These are phyloP conservation scores for Yponomeuta evonymella DNA, from an alignment of 2,888 invertebrate genomes.

Conservation along the genomic window DNA sequence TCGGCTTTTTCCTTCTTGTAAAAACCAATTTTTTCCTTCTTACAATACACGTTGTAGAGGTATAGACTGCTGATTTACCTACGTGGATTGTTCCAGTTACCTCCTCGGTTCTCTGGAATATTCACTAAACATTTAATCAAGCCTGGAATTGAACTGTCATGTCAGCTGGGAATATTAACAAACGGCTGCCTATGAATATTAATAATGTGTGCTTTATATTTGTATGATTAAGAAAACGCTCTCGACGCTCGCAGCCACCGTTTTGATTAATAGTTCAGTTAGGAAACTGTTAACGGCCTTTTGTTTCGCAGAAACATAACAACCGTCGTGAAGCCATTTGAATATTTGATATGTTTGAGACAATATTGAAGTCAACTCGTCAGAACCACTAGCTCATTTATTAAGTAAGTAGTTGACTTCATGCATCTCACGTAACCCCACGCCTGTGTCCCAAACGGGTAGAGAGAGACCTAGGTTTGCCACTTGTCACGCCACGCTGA, in stretches of 20 bases:
- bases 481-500: too few relatives aligned
- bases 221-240: conserved; percentile 34
- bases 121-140: conserved; percentile 32
- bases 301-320: conserved; percentile 5
- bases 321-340: neutral
- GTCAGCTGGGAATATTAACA: conserved; percentile 66
- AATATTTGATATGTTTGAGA: neutral
- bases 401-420: too few relatives aligned
- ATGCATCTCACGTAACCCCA: too few relatives aligned
- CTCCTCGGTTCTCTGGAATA: neutral
- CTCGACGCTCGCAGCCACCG: conserved; percentile 14
- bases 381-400: too few relatives aligned
- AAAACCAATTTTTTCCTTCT: too few relatives aligned
- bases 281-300: conserved; percentile 12
- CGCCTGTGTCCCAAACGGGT: too few relatives aligned
- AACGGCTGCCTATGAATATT: conserved; percentile 69
- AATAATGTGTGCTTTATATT: conserved; percentile 53
- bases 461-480: too few relatives aligned
- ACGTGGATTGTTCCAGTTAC: neutral
- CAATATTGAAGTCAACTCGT: too few relatives aligned
- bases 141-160: conserved; percentile 70
- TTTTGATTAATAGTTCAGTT: conserved; percentile 18
- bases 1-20: too few relatives aligned
- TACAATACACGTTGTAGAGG: too few relatives aligned
- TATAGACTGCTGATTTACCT: too few relatives aligned